Percentiles rank a stretch among this genome's conserved stretches.
Evolutionary conservation across 30 jellyfish, hydroid and myxozoan genomes (phyloP).

Genomic region (Pseudorhiza aurosa): DNA sequence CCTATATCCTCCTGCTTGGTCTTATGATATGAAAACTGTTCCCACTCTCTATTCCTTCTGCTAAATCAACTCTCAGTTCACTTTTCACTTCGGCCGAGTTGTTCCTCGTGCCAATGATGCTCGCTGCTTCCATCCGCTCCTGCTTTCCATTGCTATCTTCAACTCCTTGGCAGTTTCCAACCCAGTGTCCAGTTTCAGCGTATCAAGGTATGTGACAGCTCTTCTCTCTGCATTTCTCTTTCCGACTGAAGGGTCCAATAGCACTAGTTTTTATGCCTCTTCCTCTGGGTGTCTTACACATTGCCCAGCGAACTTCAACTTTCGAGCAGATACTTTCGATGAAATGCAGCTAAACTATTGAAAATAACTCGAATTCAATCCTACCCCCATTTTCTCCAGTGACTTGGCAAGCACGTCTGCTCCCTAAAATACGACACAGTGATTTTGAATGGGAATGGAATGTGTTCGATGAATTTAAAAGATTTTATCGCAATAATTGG

Average conservation of each 20-base stretch:
- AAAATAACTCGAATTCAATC: too few species aligned
- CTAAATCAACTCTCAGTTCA: too few species aligned
- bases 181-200: not conserved
- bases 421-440: constrained; percentile 84
- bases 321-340: not conserved
- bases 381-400: constrained; percentile 97
- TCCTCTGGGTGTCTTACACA: constrained; percentile 5
- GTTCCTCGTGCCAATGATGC: not conserved
- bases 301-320: constrained; percentile 27
- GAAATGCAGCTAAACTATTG: too few species aligned
- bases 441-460: too few species aligned
- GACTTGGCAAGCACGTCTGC: constrained; percentile 98
- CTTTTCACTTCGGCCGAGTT: too few species aligned
- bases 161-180: too few species aligned
- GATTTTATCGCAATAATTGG: too few species aligned
- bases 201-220: not conserved
- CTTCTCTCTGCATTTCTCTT: not conserved
- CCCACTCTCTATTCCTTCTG: too few species aligned
- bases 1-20: too few species aligned
- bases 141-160: not conserved
- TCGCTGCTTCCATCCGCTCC: not conserved
- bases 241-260: not conserved
- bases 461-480: not conserved
- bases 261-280: not conserved
- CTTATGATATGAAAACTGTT: too few species aligned